phyloP scores from a whole-genome alignment of 2,113 vertebrate genomes.

The Rynchops niger region DNA sequence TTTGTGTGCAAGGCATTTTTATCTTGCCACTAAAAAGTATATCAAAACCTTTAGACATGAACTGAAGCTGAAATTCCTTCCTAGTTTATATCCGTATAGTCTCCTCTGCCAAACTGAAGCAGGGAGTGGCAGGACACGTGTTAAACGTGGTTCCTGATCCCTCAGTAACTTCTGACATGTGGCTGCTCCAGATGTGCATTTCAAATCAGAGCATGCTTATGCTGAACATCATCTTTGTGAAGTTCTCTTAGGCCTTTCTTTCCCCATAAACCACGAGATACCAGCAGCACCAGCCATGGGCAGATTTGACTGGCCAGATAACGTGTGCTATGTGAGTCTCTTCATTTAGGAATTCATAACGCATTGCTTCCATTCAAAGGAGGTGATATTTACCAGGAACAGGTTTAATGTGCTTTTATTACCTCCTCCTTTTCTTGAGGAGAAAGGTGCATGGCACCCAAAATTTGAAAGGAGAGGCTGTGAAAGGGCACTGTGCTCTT shows the following conservation, averaged over 20 bases:
- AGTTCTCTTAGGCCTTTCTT: neutral
- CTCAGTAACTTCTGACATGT: neutral
- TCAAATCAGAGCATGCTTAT: neutral
- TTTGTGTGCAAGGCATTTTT: conserved; percentile 22
- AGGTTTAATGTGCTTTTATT: neutral
- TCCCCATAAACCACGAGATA: neutral
- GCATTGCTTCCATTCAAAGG: neutral
- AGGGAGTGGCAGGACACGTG: neutral
- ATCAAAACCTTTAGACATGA: neutral
- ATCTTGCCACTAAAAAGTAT: conserved; percentile 37
- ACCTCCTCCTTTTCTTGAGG: neutral
- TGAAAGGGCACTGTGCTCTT: neutral
- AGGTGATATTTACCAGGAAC: neutral
- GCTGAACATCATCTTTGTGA: neutral
- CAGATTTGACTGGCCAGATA: neutral
- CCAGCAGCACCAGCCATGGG: neutral
- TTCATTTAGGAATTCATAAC: neutral
- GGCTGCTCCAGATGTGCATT: neutral
- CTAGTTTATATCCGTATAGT: neutral
- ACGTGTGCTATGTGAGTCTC: accelerated
- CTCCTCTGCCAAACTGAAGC: neutral
- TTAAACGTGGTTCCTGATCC: neutral
- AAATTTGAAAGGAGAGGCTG: neutral
- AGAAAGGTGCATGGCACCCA: neutral
- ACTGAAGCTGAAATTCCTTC: neutral